A percentile compares a stretch with the other conserved stretches of the same genome.
Evolutionary conservation across 2,797 vertebrate species (phyloP).

Genomic region (Steatocranus sp.): DNA sequence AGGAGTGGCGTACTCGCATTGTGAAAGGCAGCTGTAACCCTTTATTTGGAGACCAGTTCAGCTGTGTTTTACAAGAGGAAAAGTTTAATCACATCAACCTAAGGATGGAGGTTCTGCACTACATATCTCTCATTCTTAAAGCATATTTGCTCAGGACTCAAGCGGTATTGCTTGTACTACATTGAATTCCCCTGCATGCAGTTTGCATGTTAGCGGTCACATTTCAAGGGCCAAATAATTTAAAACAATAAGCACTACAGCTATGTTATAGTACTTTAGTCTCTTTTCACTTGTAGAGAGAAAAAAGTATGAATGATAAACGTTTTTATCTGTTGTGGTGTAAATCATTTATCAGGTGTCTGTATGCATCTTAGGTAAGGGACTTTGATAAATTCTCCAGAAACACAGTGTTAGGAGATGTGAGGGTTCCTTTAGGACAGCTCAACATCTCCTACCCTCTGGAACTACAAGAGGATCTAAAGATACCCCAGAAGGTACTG

Average conservation of each 20-base stretch:
- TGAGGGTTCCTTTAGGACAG: slow-evolving; percentile 54
- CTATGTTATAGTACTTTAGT: background rate
- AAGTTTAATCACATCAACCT: slow-evolving; percentile 52
- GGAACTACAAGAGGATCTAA: slow-evolving; percentile 70
- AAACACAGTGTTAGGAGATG: slow-evolving; percentile 72
- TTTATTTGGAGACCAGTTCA: slow-evolving; percentile 74
- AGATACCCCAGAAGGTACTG: slow-evolving; percentile 65
- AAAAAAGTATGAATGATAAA: background rate
- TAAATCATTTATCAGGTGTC: background rate
- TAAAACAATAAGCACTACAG: background rate
- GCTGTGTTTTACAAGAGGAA: slow-evolving; percentile 59
- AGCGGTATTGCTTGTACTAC: background rate
- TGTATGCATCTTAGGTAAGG: slow-evolving; percentile 66
- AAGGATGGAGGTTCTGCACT: slow-evolving; percentile 68
- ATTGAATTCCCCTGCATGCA: background rate
- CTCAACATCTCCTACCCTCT: slow-evolving; percentile 67
- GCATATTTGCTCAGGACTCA: background rate
- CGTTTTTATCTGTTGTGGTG: background rate
- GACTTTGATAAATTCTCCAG: slow-evolving; percentile 79
- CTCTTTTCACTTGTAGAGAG: background rate
- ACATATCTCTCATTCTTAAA: background rate
- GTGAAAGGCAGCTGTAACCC: slow-evolving; percentile 72
- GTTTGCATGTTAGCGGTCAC: background rate
- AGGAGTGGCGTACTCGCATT: slow-evolving; percentile 69
- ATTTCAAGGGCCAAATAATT: background rate